phyloP scores from a whole-genome alignment of 2,888 invertebrate genomes.

The Eristalis pertinax region DNA sequence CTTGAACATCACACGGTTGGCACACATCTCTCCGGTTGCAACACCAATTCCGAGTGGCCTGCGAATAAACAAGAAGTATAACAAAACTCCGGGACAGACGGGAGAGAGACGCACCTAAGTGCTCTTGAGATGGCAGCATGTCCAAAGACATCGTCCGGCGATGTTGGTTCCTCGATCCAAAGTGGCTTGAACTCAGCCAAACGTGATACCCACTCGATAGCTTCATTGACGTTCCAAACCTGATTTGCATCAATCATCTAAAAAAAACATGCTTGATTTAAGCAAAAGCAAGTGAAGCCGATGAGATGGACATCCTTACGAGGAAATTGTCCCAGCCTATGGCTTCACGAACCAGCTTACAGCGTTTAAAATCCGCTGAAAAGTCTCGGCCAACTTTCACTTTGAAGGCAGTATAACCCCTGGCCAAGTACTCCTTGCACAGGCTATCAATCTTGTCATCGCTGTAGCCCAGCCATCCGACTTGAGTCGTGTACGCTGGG shows the following conservation, averaged over 20 bases:
- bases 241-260: slow-evolving; percentile 95
- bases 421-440: slow-evolving; percentile 87
- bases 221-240: slow-evolving; percentile 92
- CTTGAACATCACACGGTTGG: slow-evolving; percentile 95
- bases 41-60: slow-evolving; percentile 89
- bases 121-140: slow-evolving; percentile 91
- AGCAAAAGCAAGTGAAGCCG: not conserved
- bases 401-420: slow-evolving; percentile 93
- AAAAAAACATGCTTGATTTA: not conserved
- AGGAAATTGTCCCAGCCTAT: slow-evolving; percentile 89
- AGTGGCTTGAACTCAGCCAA: slow-evolving; percentile 88
- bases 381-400: slow-evolving; percentile 93
- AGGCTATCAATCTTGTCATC: slow-evolving; percentile 87
- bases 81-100: not conserved
- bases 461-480: slow-evolving; percentile 94
- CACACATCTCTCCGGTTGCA: slow-evolving; percentile 96
- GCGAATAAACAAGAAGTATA: not conserved
- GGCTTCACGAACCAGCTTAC: slow-evolving; percentile 87
- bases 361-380: slow-evolving; percentile 88
- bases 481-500: slow-evolving; percentile 93
- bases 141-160: slow-evolving; percentile 94
- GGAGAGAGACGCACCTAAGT: slow-evolving; percentile 80
- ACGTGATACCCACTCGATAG: slow-evolving; percentile 92
- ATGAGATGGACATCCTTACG: slow-evolving; percentile 82
- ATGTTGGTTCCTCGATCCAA: slow-evolving; percentile 97